Base-by-base conservation (phyloP, 1,140 invertebrate species). In the Hesperophylax magnus region DNA sequence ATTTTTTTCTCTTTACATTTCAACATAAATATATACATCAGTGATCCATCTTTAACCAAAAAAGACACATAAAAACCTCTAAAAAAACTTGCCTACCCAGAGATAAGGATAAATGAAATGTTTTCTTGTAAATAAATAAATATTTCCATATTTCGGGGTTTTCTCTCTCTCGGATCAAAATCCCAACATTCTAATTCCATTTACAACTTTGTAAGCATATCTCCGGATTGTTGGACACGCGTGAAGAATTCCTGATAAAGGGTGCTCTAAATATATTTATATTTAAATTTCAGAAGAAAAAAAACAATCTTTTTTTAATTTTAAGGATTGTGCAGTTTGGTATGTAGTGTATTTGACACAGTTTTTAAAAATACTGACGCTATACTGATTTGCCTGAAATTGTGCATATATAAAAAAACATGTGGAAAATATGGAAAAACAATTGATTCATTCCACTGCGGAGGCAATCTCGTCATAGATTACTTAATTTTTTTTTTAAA, bases 161-260 rank as follows among this genome's bases (percentile, higher is more conserved):
- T 6, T 24, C 5, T 9, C 4, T 17, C 22, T n/a, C 17, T 67
- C 27, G 56, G 56, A 14, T 24, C 61, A 1, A 17, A 15, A 27
- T 65, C 34, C 65, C 34, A 3, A n/a, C 20, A 47, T 20, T 52
- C 67, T 71, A 71, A 71, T 71, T 71, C 34, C 34, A 71, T 71
- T 71, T 71, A 20, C 67, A 71, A 71, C 67, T 71, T 47, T 71
- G 67, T 71, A 71, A 52, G 34, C 34, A 71, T 71, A 71, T 71
- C 34, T 71, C 31, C 22, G 6, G 18, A 52, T 9, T 47, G 18
- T 39, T 34, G 34, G n/a, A n/a, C 67, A 20, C 67, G 34, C 18
- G 24, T 24, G 58, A 20, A 8, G n/a, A 61, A 61, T 20, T 47
- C 39, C 39, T 14, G 39, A 11, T 58, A 58, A n/a, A n/a, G 56